Evolutionary conservation across 1,140 invertebrate genomes (phyloP).

Genomic region (Drosophila gunungcola): DNA sequence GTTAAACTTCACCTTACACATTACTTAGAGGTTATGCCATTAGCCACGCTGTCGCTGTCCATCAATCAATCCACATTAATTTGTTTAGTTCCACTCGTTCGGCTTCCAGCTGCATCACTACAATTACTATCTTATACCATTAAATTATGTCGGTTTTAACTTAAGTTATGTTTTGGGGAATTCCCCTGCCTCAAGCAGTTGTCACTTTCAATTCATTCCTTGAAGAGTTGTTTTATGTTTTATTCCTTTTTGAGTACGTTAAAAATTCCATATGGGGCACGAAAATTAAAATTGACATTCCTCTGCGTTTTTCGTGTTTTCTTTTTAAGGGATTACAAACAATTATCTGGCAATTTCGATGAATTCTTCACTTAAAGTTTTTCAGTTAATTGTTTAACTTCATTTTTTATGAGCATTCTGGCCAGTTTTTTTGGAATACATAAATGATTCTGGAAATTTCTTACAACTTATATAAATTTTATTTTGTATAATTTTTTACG

Average conservation of each 20-base stretch:
- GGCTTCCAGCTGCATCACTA: conserved; percentile 15
- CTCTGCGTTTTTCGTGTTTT: conserved; percentile 6
- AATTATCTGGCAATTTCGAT: conserved; percentile 4
- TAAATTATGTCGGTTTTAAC: conserved; percentile 18
- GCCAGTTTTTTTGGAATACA: no score
- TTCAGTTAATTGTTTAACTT: not conserved
- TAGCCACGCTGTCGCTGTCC: conserved; percentile 24
- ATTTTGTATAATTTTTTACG: not conserved
- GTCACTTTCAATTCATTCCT: conserved; percentile 35
- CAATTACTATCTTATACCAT: conserved; percentile 26
- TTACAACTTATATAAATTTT: not conserved
- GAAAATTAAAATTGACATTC: conserved; percentile 8
- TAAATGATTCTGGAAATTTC: no score
- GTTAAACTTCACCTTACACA: conserved; percentile 19
- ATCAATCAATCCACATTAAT: conserved; percentile 47
- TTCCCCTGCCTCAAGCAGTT: conserved; percentile 15
- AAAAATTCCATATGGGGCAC: conserved; percentile 15
- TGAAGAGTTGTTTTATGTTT: conserved; percentile 8
- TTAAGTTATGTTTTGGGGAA: not conserved
- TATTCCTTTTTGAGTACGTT: conserved; percentile 19
- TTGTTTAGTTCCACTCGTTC: conserved; percentile 33
- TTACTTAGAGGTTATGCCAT: conserved; percentile 27
- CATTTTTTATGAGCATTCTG: no score
- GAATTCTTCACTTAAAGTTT: not conserved
- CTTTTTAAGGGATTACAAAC: not conserved